A percentile compares a stretch with the other conserved stretches of the same genome.
phyloP scores from a whole-genome alignment of 2,888 invertebrate species.

The Psylliodes chrysocephalus region DNA sequence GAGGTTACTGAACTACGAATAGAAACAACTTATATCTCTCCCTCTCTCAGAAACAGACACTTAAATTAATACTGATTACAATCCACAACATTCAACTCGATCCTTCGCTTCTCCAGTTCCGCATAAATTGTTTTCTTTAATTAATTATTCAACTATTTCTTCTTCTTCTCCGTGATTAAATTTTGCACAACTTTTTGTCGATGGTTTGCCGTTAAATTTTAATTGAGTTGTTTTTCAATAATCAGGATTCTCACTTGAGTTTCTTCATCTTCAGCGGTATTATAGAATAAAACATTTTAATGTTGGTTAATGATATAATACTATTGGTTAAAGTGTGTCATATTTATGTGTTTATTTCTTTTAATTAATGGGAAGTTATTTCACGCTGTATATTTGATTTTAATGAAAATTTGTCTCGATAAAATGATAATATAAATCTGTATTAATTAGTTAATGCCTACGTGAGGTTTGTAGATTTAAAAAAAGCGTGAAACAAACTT shows the following conservation, averaged over 20 bases:
- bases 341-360: too few species aligned
- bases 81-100: constrained; percentile 2
- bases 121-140: constrained; percentile 16
- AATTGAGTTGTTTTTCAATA: constrained; percentile 3
- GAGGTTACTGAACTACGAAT: constrained; percentile 38
- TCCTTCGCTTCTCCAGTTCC: constrained; percentile 3
- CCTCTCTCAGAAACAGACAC: constrained; percentile 14
- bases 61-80: constrained; percentile 16
- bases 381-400: too few species aligned
- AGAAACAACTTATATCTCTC: constrained; percentile 21
- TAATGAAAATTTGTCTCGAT: too few species aligned
- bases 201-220: constrained; percentile 6
- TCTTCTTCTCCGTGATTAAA: constrained; percentile 3
- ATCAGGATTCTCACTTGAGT: background rate
- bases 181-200: constrained; percentile 4
- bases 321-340: too few species aligned
- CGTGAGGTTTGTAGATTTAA: too few species aligned
- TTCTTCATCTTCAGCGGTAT: too few species aligned
- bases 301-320: too few species aligned
- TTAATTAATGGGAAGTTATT: too few species aligned
- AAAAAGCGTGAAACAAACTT: too few species aligned
- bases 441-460: too few species aligned
- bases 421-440: too few species aligned
- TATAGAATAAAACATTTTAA: too few species aligned
- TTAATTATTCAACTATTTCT: constrained; percentile 18